These are phyloP conservation scores for Lipotes vexillifer DNA, from an alignment of 2,113 vertebrate species.

Conservation along the genomic window DNA sequence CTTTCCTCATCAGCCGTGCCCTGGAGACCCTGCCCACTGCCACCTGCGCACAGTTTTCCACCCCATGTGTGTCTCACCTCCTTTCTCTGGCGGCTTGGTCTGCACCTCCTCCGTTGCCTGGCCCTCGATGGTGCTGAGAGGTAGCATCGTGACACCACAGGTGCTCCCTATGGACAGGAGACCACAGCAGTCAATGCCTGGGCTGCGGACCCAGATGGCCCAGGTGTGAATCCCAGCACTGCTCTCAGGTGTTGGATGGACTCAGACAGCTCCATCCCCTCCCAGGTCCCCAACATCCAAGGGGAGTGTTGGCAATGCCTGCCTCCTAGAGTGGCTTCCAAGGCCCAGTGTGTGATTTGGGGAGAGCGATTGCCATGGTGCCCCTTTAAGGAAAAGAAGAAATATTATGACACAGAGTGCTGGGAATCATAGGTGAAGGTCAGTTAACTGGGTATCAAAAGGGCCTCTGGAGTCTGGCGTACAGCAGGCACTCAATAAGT, in stretches of 20 bases:
- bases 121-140: background rate
- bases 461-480: background rate
- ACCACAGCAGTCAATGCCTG: background rate
- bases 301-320: background rate
- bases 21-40: background rate
- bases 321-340: background rate
- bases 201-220: background rate
- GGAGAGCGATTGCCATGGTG: background rate
- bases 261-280: background rate
- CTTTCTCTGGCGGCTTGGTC: background rate
- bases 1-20: background rate
- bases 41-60: rapidly evolving
- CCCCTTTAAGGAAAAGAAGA: background rate
- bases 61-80: background rate
- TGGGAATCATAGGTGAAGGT: background rate
- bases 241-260: background rate
- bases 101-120: background rate
- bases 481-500: background rate
- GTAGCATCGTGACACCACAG: background rate
- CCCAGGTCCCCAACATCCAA: background rate
- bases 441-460: background rate
- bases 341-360: background rate
- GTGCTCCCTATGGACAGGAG: background rate
- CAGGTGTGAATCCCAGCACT: rapidly evolving
- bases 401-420: background rate